Percentiles rank a stretch among this genome's conserved stretches.
phyloP scores from a whole-genome alignment of 2,113 vertebrate genomes.

The Marmota flaviventris region DNA sequence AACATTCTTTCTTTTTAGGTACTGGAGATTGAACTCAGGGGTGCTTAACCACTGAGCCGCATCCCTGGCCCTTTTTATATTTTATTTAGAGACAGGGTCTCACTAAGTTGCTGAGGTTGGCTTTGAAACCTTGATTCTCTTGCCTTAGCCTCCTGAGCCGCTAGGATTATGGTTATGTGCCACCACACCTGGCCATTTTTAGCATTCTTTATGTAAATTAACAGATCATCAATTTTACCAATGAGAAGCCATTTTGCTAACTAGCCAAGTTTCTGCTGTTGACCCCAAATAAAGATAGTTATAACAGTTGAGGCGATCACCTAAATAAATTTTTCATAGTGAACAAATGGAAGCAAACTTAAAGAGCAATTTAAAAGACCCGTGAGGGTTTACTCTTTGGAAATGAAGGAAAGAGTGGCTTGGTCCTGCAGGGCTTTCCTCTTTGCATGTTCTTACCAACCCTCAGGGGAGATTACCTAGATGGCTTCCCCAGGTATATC shows the following conservation, averaged over 20 bases:
- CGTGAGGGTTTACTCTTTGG: not conserved
- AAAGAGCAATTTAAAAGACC: constrained; percentile 51
- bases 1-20: not conserved
- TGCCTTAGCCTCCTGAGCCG: no score
- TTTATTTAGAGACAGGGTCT: no score
- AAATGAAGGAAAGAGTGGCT: not conserved
- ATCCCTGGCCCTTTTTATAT: no score
- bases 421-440: not conserved
- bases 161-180: no score
- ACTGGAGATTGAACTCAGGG: no score
- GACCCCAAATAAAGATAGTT: constrained; percentile 24
- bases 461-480: not conserved
- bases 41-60: no score
- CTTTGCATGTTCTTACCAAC: not conserved
- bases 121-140: no score
- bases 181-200: not conserved
- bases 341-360: constrained; percentile 45
- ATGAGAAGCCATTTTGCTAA: constrained; percentile 25
- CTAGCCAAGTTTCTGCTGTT: constrained; percentile 38
- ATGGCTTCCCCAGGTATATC: not conserved
- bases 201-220: not conserved
- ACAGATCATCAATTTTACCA: constrained; percentile 54
- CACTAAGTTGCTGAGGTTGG: no score
- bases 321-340: not conserved
- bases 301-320: not conserved